phyloP scores from a whole-genome alignment of 2,888 invertebrate genomes.

The Andrena chrysosceles region DNA sequence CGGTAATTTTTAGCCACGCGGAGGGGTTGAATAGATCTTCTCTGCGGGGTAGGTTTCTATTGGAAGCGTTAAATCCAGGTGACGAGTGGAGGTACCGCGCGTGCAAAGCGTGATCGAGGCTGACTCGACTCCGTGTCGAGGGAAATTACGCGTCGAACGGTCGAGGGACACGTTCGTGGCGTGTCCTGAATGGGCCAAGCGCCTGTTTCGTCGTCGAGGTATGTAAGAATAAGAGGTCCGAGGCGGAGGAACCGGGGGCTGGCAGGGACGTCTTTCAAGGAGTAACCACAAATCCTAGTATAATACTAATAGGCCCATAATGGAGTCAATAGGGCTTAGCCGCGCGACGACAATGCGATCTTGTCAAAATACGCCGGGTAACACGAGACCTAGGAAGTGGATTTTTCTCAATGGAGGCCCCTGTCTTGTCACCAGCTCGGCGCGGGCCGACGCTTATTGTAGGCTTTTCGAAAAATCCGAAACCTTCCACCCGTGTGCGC shows the following conservation, averaged over 20 bases:
- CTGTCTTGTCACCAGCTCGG: conserved; percentile 56
- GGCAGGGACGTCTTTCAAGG: conserved; percentile 67
- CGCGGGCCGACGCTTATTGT: conserved; percentile 70
- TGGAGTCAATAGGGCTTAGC: conserved; percentile 84
- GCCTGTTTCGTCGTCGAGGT: conserved; percentile 25
- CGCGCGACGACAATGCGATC: conserved; percentile 83
- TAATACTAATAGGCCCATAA: conserved; percentile 85
- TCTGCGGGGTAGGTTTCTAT: not conserved
- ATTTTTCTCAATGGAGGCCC: conserved; percentile 81
- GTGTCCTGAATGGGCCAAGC: conserved; percentile 24
- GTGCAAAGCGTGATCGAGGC: conserved; percentile 11
- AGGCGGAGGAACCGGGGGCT: conserved; percentile 12
- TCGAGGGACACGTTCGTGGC: conserved; percentile 40
- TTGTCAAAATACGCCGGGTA: conserved; percentile 84
- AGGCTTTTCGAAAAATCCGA: conserved; percentile 79
- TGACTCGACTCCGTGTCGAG: conserved; percentile 37
- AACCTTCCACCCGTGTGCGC: conserved; percentile 71
- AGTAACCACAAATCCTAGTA: conserved; percentile 81
- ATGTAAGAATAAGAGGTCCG: conserved; percentile 32
- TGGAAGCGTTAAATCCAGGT: not conserved
- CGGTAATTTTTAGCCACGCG: no score
- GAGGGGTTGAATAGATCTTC: no score
- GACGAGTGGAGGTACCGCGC: conserved; percentile 22
- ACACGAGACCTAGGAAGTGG: conserved; percentile 84
- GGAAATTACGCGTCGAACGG: conserved; percentile 61